These are phyloP conservation scores for Brienomyrus longianalis DNA, from an alignment of 2,113 vertebrate genomes.

Conservation along the genomic window DNA sequence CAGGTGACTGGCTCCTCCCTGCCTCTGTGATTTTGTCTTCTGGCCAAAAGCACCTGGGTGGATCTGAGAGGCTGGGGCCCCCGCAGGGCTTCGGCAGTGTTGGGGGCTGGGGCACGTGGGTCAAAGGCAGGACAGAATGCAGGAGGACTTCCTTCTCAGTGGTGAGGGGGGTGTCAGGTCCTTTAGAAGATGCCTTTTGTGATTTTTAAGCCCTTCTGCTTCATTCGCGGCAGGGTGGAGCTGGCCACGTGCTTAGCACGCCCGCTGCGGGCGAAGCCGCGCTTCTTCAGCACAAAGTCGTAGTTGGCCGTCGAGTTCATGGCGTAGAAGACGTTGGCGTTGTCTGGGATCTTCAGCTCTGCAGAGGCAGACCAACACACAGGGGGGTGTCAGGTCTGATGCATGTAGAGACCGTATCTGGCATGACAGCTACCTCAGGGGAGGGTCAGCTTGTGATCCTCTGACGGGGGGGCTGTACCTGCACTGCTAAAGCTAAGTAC, in stretches of 20 bases:
- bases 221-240: conserved; percentile 92
- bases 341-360: conserved; percentile 95
- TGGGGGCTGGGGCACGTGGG: neutral
- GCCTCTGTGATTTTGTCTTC: neutral
- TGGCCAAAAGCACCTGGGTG: neutral
- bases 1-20: neutral
- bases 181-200: conserved; percentile 96
- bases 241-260: conserved; percentile 85
- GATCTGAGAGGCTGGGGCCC: neutral
- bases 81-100: neutral
- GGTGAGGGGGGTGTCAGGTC: neutral
- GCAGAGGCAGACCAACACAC: neutral
- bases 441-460: neutral
- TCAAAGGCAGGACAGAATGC: neutral
- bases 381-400: neutral
- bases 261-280: conserved; percentile 69
- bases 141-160: neutral
- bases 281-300: conserved; percentile 89
- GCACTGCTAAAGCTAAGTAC: neutral
- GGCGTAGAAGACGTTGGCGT: conserved; percentile 96
- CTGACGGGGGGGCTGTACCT: neutral
- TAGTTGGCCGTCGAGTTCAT: conserved; percentile 98
- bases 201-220: conserved; percentile 94
- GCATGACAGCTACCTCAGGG: neutral
- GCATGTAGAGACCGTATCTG: neutral